These are phyloP conservation scores for Pseudorhombus dupliciocellatus DNA, from an alignment of 2,113 vertebrate species.

Conservation along the genomic window DNA sequence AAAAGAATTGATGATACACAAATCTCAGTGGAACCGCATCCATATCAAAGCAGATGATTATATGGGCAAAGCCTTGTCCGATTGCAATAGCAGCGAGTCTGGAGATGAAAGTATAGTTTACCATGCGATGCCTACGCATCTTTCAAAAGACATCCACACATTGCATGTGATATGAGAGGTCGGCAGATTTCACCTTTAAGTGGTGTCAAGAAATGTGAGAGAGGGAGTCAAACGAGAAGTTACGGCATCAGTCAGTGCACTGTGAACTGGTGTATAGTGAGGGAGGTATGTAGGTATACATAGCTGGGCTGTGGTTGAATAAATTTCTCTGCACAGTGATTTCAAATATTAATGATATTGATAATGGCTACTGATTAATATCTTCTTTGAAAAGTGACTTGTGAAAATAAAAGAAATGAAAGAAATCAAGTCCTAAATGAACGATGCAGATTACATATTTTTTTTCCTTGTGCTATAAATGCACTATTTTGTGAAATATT, in stretches of 20 bases:
- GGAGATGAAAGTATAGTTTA: slow-evolving; percentile 62
- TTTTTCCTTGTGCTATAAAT: no score
- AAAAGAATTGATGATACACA: slow-evolving; percentile 52
- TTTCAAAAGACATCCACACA: slow-evolving; percentile 29
- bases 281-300: no score
- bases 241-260: neutral
- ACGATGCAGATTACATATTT: no score
- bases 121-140: slow-evolving; percentile 26
- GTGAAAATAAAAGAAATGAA: no score
- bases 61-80: slow-evolving; percentile 46
- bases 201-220: slow-evolving; percentile 33
- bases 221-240: slow-evolving; percentile 14
- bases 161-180: slow-evolving; percentile 14
- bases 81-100: slow-evolving; percentile 40
- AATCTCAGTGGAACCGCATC: slow-evolving; percentile 63
- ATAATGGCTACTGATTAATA: no score
- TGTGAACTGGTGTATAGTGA: no score
- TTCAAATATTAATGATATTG: no score
- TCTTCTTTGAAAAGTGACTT: no score
- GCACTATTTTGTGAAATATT: no score
- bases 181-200: slow-evolving; percentile 38
- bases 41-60: slow-evolving; percentile 63
- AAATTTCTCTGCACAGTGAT: no score
- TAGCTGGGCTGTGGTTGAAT: no score
- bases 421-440: no score